A percentile compares a stretch with the other conserved stretches of the same genome.
phyloP scores from a whole-genome alignment of 2,888 invertebrate genomes.

The Taphrorychus bicolor region DNA sequence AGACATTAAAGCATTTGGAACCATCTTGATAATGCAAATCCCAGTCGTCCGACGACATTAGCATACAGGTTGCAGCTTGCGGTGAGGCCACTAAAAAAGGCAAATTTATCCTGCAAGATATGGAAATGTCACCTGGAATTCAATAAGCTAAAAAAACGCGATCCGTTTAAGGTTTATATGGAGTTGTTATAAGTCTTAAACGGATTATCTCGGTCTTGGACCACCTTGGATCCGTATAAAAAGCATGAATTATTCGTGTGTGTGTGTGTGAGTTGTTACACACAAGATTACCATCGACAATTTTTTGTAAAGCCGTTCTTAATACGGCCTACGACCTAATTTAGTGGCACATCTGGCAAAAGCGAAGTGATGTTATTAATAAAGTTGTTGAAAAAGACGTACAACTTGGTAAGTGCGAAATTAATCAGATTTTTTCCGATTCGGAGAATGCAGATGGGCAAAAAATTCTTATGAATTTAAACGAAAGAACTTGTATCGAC shows the following conservation, averaged over 20 bases:
- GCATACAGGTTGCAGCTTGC: neutral
- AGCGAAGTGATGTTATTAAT: conserved; percentile 4
- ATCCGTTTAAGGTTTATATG: conserved; percentile 6
- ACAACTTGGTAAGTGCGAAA: neutral
- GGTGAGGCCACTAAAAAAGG: conserved; percentile 5
- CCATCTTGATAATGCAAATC: conserved; percentile 6
- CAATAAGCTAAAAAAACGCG: conserved; percentile 6
- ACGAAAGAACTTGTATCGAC: too few species aligned
- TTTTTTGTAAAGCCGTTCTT: conserved; percentile 11
- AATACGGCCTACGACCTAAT: conserved; percentile 10
- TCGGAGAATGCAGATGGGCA: neutral
- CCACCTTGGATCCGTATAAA: conserved; percentile 16
- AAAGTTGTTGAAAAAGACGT: conserved; percentile 6
- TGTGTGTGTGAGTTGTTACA: conserved; percentile 10
- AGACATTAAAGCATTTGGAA: neutral
- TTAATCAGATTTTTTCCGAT: neutral
- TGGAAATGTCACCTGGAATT: conserved; percentile 8
- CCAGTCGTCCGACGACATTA: conserved; percentile 1
- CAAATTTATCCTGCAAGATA: conserved; percentile 10
- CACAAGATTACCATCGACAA: conserved; percentile 12
- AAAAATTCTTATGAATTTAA: too few species aligned
- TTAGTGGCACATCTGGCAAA: conserved; percentile 9
- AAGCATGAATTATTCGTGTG: conserved; percentile 20
- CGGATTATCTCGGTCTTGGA: conserved; percentile 11
- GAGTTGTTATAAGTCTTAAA: neutral